phyloP scores from a whole-genome alignment of 2,888 invertebrate genomes.

The Lasioglossum figueresi region DNA sequence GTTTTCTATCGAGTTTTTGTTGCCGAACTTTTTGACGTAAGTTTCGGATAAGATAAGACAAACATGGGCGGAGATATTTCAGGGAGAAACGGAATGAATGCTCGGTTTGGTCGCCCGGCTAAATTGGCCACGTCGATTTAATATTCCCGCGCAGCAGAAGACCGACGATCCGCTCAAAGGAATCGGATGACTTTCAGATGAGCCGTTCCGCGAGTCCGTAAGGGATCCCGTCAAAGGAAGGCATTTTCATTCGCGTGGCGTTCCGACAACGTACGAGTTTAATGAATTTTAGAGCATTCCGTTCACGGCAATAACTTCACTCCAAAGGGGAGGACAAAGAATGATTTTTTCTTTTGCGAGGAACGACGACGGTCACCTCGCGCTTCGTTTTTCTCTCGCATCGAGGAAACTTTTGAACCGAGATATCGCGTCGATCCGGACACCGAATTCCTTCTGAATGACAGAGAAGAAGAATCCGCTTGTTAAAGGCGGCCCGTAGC shows the following conservation, averaged over 20 bases:
- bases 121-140: slow-evolving; percentile 44
- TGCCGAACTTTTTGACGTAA: not conserved
- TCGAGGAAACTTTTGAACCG: not conserved
- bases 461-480: slow-evolving; percentile 39
- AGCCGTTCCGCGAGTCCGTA: slow-evolving; percentile 35
- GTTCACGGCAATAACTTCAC: slow-evolving; percentile 38
- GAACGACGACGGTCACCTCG: not conserved
- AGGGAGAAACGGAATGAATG: not conserved
- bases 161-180: slow-evolving; percentile 23
- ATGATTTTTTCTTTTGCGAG: slow-evolving; percentile 37
- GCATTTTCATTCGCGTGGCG: slow-evolving; percentile 20
- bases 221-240: slow-evolving; percentile 16
- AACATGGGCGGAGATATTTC: not conserved
- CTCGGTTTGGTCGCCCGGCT: not conserved
- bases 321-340: slow-evolving; percentile 24
- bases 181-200: slow-evolving; percentile 56
- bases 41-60: not conserved
- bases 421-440: not conserved
- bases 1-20: not conserved
- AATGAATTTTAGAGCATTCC: slow-evolving; percentile 61
- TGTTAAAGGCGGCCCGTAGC: slow-evolving; percentile 41
- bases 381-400: not conserved
- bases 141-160: slow-evolving; percentile 24
- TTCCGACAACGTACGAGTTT: slow-evolving; percentile 35
- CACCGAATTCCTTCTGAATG: slow-evolving; percentile 47